Conservation (phyloP, 2,888 invertebrate species). For the Byasa hedistus region DNA sequence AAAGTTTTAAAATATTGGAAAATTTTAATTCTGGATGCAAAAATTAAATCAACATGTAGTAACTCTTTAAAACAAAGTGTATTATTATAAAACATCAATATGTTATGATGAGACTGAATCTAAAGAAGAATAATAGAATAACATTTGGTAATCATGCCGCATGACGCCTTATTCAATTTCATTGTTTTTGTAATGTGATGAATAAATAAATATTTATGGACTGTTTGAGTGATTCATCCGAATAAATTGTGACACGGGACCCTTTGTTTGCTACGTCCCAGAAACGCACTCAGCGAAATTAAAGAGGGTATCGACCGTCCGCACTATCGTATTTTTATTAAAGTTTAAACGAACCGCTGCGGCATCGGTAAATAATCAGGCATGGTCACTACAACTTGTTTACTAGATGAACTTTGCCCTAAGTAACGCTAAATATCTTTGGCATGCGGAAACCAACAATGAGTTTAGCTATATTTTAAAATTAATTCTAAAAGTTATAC, state of each 20-base stretch:
- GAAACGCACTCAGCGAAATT: constrained; percentile 76
- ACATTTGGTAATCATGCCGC: constrained; percentile 16
- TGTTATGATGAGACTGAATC: no score
- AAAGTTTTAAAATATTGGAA: no score
- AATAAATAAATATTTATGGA: constrained; percentile 46
- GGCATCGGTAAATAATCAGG: constrained; percentile 5
- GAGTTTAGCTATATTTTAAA: no score
- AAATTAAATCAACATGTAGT: no score
- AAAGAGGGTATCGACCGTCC: constrained; percentile 49
- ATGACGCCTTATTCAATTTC: constrained; percentile 24
- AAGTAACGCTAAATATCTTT: neutral
- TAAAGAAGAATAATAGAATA: neutral
- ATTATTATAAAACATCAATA: no score
- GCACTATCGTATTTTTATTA: constrained; percentile 28
- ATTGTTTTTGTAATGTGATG: constrained; percentile 28
- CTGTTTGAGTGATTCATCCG: constrained; percentile 64
- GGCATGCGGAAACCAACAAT: no score
- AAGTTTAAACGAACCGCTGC: constrained; percentile 11
- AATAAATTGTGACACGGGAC: constrained; percentile 69
- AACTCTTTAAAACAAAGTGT: no score
- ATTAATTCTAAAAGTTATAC: no score
- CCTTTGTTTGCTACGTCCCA: constrained; percentile 72
- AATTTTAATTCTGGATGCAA: no score
- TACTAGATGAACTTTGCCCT: neutral
- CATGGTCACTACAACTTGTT: neutral